These are phyloP conservation scores for Poecilia velifera DNA, from an alignment of 2,797 vertebrate genomes.

Conservation along the genomic window DNA sequence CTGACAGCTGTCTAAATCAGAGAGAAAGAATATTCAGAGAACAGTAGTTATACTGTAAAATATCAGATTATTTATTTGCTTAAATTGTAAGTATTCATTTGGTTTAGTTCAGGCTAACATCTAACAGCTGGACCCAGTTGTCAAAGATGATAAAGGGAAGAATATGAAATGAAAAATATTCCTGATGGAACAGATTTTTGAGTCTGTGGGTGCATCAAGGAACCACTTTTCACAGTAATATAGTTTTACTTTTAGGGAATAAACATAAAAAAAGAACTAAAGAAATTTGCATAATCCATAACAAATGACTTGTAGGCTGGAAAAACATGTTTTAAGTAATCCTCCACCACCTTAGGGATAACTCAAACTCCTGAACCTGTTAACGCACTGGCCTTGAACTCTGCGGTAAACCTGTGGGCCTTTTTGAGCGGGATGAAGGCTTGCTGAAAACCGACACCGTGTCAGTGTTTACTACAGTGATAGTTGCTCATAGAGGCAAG, in stretches of 20 bases:
- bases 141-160: not conserved
- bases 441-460: not conserved
- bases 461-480: not conserved
- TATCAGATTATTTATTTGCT: not conserved
- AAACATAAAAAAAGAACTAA: not conserved
- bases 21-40: not conserved
- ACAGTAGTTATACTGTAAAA: not conserved
- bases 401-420: not conserved
- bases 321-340: not conserved
- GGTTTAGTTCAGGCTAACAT: not conserved
- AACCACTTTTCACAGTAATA: not conserved
- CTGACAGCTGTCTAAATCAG: not conserved
- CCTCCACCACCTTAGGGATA: not conserved
- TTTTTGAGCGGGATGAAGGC: too few species aligned
- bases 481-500: not conserved
- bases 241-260: not conserved
- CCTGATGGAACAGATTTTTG: not conserved
- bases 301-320: not conserved
- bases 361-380: not conserved
- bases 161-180: not conserved
- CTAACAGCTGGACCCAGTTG: not conserved
- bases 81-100: not conserved
- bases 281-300: not conserved
- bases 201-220: not conserved
- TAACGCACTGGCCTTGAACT: not conserved